These are phyloP conservation scores for Struthio camelus DNA, from an alignment of 2,113 vertebrate species.

Conservation along the genomic window DNA sequence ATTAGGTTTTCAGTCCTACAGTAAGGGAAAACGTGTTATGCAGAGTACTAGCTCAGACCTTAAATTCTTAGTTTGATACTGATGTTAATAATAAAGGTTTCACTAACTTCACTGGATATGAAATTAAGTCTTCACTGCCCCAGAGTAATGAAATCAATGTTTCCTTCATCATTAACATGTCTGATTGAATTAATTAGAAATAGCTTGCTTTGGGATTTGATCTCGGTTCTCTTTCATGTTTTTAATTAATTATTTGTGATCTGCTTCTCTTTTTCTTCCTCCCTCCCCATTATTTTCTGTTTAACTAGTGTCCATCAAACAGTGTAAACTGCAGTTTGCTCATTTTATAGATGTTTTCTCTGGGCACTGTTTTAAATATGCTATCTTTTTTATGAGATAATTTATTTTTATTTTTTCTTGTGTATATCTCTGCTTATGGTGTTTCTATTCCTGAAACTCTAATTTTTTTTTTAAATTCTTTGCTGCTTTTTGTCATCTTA, in stretches of 20 bases:
- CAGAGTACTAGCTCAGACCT: background rate
- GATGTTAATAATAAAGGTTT: background rate
- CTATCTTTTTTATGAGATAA: background rate
- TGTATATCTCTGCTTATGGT: rapidly evolving
- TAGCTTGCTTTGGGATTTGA: constrained; percentile 14
- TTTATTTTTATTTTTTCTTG: background rate
- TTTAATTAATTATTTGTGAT: constrained; percentile 31
- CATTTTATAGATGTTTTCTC: background rate
- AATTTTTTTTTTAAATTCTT: background rate
- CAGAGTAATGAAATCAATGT: constrained; percentile 4
- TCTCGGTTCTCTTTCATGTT: background rate
- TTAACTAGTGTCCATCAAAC: background rate
- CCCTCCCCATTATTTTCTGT: background rate
- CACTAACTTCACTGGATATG: background rate
- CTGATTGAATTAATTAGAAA: constrained; percentile 42
- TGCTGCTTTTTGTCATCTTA: background rate
- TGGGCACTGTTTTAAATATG: background rate
- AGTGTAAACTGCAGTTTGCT: background rate
- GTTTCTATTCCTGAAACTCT: background rate
- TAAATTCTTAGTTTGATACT: background rate
- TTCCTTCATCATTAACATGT: background rate
- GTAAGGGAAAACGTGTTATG: background rate
- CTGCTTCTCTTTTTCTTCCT: background rate
- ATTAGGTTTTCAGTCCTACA: background rate
- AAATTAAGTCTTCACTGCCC: constrained; percentile 26